Evolutionary conservation across 2,113 vertebrate species (phyloP).

Genomic region (Eptesicus fuscus): DNA sequence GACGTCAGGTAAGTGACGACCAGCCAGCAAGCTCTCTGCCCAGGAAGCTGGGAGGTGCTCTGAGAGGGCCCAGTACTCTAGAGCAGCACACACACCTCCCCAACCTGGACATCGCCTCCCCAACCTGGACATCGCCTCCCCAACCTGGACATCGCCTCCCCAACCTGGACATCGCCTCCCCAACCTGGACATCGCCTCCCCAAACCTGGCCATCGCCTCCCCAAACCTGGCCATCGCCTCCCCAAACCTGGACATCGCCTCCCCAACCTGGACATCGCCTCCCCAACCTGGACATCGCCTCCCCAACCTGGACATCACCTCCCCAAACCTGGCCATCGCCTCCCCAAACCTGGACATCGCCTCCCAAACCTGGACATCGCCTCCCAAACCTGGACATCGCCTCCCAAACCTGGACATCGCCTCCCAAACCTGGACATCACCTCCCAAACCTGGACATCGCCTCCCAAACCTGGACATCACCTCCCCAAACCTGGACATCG

Average conservation of each 20-base stretch:
- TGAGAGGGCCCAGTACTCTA: background rate
- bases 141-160: background rate
- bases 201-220: background rate
- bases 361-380: background rate
- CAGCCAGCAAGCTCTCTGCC: background rate
- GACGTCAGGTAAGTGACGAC: background rate
- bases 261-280: background rate
- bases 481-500: background rate
- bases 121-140: background rate
- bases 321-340: background rate
- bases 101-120: no score
- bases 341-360: no score
- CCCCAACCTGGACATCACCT: background rate
- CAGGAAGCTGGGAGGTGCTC: rapidly evolving
- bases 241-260: background rate
- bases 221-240: no score
- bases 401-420: no score
- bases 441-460: no score
- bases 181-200: background rate
- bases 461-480: background rate
- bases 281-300: no score
- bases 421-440: background rate
- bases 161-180: no score
- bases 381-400: background rate
- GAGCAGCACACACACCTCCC: no score